Evolutionary conservation across 2,888 invertebrate genomes (phyloP).

Genomic region (Heliothis peltigera): DNA sequence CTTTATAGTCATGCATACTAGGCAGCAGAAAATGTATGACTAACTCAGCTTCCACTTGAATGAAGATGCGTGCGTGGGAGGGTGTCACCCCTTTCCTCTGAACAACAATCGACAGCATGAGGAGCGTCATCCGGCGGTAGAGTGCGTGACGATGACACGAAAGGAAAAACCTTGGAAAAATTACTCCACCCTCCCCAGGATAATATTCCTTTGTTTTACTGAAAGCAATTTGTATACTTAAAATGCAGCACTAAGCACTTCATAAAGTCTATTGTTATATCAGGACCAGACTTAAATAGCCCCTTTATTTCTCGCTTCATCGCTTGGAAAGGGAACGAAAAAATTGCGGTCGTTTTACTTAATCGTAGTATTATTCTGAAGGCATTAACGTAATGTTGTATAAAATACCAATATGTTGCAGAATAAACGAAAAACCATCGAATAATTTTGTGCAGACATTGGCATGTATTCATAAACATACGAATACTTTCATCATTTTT

Average conservation of each 20-base stretch:
- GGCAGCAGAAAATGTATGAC: constrained; percentile 57
- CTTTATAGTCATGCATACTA: constrained; percentile 30
- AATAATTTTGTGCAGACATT: constrained; percentile 18
- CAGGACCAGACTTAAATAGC: constrained; percentile 26
- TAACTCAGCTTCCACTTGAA: constrained; percentile 82
- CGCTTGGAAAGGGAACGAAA: constrained; percentile 3
- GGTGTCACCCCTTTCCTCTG: constrained; percentile 84
- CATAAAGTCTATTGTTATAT: constrained; percentile 20
- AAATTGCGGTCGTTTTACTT: constrained; percentile 18
- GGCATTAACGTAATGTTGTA: constrained; percentile 11
- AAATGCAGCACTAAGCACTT: constrained; percentile 39
- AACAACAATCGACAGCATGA: constrained; percentile 78
- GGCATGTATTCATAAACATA: constrained; percentile 22
- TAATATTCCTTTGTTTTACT: constrained; percentile 48
- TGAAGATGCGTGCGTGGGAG: constrained; percentile 83
- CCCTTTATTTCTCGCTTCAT: constrained; percentile 12
- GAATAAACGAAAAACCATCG: constrained; percentile 5
- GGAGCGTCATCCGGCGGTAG: constrained; percentile 76
- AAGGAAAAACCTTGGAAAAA: constrained; percentile 67
- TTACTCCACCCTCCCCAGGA: constrained; percentile 36
- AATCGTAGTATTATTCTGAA: constrained; percentile 30
- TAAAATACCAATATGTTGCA: constrained; percentile 18
- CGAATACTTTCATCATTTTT: constrained; percentile 27
- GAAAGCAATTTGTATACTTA: constrained; percentile 42
- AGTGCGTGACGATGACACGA: constrained; percentile 72